phyloP scores from a whole-genome alignment of 2,888 invertebrate species.

The Platycheirus albimanus region DNA sequence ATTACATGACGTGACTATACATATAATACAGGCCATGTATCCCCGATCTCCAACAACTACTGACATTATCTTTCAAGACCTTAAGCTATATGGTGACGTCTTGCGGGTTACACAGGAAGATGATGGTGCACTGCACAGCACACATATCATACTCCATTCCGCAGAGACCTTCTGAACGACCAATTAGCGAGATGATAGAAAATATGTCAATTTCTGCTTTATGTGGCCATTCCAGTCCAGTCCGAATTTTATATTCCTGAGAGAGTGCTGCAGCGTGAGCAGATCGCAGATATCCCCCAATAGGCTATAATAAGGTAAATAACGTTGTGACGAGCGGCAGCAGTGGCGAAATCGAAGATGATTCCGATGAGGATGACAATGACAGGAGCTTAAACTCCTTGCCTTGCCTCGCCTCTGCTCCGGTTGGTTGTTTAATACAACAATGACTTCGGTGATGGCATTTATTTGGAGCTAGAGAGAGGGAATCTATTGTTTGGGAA shows the following conservation, averaged over 20 bases:
- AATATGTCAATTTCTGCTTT: slow-evolving; percentile 76
- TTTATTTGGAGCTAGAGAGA: slow-evolving; percentile 22
- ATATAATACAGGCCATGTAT: slow-evolving; percentile 3
- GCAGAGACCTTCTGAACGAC: slow-evolving; percentile 67
- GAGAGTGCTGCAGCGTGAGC: slow-evolving; percentile 43
- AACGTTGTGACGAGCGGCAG: slow-evolving; percentile 60
- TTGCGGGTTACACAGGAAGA: slow-evolving; percentile 31
- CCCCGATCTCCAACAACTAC: slow-evolving; percentile 10
- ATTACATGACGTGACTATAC: slow-evolving; percentile 63
- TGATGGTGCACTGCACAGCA: slow-evolving; percentile 16
- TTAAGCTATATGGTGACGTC: slow-evolving; percentile 30
- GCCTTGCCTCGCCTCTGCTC: neutral
- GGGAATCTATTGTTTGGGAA: slow-evolving; percentile 53
- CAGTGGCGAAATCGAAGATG: slow-evolving; percentile 55
- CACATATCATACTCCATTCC: slow-evolving; percentile 58
- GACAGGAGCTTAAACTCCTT: slow-evolving; percentile 40
- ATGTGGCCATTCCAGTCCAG: slow-evolving; percentile 66
- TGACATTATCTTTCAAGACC: slow-evolving; percentile 37
- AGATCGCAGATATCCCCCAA: slow-evolving; percentile 59
- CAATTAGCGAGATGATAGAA: slow-evolving; percentile 76
- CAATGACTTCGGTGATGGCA: slow-evolving; percentile 33
- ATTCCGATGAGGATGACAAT: slow-evolving; percentile 45
- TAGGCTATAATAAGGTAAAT: slow-evolving; percentile 63
- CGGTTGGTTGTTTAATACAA: neutral
- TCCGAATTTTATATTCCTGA: slow-evolving; percentile 50